These are phyloP conservation scores for Recurvirostra avosetta DNA, from an alignment of 2,113 vertebrate genomes.

Conservation along the genomic window DNA sequence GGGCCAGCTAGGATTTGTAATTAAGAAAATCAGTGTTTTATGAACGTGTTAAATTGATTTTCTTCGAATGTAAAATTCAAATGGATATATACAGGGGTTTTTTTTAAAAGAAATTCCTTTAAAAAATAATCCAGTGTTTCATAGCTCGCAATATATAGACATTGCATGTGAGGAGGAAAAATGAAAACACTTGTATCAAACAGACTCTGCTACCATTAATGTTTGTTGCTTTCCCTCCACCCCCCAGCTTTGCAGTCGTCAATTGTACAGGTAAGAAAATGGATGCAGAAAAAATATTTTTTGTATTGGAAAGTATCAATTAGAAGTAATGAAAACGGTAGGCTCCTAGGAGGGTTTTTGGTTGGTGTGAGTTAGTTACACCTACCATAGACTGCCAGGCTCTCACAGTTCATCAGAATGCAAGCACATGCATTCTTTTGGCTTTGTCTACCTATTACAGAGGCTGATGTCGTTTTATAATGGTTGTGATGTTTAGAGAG, in stretches of 20 bases:
- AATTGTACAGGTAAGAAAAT: slow-evolving; percentile 87
- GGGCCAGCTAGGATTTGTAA: background rate
- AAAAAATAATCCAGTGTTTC: background rate
- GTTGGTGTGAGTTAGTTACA: background rate
- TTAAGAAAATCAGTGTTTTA: background rate
- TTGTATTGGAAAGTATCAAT: background rate
- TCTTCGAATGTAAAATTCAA: background rate
- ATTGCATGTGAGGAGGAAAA: background rate
- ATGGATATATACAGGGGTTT: background rate
- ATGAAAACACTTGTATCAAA: background rate
- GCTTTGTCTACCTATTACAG: background rate
- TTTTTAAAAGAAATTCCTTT: background rate
- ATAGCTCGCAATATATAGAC: background rate
- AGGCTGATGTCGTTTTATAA: background rate
- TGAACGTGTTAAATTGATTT: background rate
- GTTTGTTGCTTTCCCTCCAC: background rate
- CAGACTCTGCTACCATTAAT: background rate
- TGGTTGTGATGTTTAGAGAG: background rate
- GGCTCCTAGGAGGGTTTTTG: background rate
- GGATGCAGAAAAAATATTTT: background rate
- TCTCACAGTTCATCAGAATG: background rate
- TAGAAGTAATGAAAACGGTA: background rate
- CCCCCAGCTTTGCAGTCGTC: slow-evolving; percentile 82
- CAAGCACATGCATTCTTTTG: background rate
- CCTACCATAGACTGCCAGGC: background rate